A percentile compares a stretch with the other conserved stretches of the same genome.
Conservation (phyloP, 2,888 invertebrate species). For the Liopterus haemorrhoidalis region DNA sequence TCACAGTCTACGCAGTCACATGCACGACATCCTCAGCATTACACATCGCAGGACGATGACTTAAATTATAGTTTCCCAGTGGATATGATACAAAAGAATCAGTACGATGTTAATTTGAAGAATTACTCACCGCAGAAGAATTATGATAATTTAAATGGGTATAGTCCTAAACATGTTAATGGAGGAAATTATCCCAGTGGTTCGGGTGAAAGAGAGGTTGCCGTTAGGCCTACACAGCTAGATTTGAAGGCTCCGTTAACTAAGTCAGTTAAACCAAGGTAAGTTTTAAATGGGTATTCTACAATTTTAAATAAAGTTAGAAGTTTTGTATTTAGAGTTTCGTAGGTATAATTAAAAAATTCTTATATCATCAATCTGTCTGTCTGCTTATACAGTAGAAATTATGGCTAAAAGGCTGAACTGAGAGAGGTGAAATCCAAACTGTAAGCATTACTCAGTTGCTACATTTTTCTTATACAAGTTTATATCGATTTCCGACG, state of each 20-base stretch:
- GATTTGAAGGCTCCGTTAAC: slow-evolving; percentile 34
- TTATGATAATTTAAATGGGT: slow-evolving; percentile 28
- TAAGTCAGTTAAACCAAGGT: slow-evolving; percentile 33
- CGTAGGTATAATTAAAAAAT: no score
- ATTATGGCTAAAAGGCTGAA: slow-evolving; percentile 37
- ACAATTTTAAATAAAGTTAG: no score
- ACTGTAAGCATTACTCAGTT: no score
- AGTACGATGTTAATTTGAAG: slow-evolving; percentile 29
- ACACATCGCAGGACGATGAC: slow-evolving; percentile 37
- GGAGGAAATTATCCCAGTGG: slow-evolving; percentile 17
- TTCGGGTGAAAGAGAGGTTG: slow-evolving; percentile 16
- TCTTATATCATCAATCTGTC: no score
- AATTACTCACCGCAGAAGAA: slow-evolving; percentile 32
- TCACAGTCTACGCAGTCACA: slow-evolving; percentile 2
- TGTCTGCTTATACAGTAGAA: no score
- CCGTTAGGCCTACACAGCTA: slow-evolving; percentile 42
- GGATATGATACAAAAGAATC: slow-evolving; percentile 38
- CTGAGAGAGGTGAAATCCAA: slow-evolving; percentile 22
- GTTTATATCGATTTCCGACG: no score
- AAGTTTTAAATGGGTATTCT: slow-evolving; percentile 15
- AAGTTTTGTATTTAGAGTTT: no score
- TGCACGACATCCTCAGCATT: slow-evolving; percentile 29
- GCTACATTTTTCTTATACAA: no score
- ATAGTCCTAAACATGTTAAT: slow-evolving; percentile 32
- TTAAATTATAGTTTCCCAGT: slow-evolving; percentile 44